These are phyloP conservation scores for Autographa gamma DNA, from an alignment of 2,888 invertebrate species.

Conservation along the genomic window DNA sequence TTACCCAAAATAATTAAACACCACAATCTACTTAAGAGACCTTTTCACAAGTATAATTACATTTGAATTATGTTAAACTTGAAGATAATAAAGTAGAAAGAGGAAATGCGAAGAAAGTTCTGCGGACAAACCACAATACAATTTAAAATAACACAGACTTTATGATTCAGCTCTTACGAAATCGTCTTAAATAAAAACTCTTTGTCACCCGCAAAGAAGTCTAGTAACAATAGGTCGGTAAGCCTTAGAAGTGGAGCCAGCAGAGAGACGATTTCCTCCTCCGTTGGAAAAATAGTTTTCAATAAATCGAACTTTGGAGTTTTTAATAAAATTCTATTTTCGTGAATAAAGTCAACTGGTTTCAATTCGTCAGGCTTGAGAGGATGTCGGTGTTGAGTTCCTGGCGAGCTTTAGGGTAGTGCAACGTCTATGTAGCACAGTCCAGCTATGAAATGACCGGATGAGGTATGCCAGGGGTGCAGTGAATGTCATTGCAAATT, in stretches of 20 bases:
- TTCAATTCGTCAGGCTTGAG: not conserved
- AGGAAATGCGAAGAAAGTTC: conserved; percentile 45
- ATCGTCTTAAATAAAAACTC: conserved; percentile 28
- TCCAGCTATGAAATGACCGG: not conserved
- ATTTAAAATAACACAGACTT: conserved; percentile 40
- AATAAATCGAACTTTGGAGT: not conserved
- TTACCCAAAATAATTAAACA: conserved; percentile 50
- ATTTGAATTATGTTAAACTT: conserved; percentile 55
- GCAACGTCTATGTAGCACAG: not conserved
- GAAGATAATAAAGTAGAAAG: conserved; percentile 49
- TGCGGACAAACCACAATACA: conserved; percentile 30
- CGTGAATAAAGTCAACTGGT: too few species aligned
- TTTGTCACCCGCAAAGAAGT: conserved; percentile 30
- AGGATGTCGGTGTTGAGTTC: not conserved
- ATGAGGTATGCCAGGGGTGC: conserved; percentile 1
- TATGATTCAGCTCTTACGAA: conserved; percentile 21
- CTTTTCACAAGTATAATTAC: conserved; percentile 54
- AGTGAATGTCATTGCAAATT: conserved; percentile 3
- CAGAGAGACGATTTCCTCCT: not conserved
- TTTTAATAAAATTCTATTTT: not conserved
- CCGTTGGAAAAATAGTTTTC: conserved; percentile 1
- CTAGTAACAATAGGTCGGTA: conserved; percentile 14
- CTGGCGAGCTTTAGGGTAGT: conserved; percentile 1
- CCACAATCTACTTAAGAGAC: conserved; percentile 53
- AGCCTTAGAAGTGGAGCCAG: conserved; percentile 3